Base-by-base conservation (phyloP, 2,888 invertebrate species). In the Andrena minutula region DNA sequence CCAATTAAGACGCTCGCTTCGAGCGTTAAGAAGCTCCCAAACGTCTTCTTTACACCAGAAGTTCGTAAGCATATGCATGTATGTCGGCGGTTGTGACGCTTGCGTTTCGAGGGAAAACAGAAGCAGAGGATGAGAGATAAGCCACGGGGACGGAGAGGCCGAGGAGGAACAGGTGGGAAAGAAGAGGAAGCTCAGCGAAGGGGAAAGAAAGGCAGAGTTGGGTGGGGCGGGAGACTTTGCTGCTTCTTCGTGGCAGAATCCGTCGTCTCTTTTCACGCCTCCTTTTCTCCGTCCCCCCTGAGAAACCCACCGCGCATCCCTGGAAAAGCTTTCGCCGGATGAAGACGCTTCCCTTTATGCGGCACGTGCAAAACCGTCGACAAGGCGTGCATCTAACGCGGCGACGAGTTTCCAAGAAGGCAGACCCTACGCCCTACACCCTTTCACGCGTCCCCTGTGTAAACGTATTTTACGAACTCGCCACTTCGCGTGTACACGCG, bases 341-440 rank as follows among this genome's bases (percentile, higher is more conserved):
- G 82, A 89, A 86, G 89, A 88, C 89, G 74, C 77, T 86, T 80
- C 75, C 80, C 86, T 89, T 88, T 88, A 88, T 82, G 79, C 86
- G 82, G 73, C 82, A 84, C 89, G 82, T 81, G 89, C 75, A 76
- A 89, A 84, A 87, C 77, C 78, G 85, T 58, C 76, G 65, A 10
- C 74, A 65, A 60, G 81, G 72, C 86, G 70, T 47, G 75, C 79
- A 71, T 71, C 72, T 69, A 73, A 76, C 75, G 58, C 32, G 63
- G 56, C 75, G 82, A 77, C 76, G 79, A 81, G 72, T 86, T 83
- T 77, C 58, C 74, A 51, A 79, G 79, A 75, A 86, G 81, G 63
- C 65, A 61, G 58, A 75, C 64, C 41, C 58, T 53, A 41, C 41
- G 5, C 73, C 47, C 53, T 53, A 16, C 41, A 16, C 73, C 47